Evolutionary conservation across 1,140 invertebrate species (phyloP).

Genomic region (Tigriopus japonicus): DNA sequence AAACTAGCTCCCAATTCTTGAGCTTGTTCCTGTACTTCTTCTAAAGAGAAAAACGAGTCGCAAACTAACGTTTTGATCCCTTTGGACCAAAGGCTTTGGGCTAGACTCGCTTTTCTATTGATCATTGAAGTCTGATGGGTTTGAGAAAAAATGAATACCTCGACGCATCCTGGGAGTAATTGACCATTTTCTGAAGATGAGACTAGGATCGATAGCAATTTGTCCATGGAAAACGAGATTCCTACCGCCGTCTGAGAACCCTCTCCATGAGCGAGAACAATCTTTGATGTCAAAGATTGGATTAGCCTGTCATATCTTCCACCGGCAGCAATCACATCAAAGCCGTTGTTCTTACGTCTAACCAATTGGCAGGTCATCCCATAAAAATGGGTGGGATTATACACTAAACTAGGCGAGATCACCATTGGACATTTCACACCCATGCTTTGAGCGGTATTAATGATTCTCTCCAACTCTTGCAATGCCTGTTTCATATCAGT

Average conservation of each 20-base stretch:
- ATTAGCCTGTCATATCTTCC: background rate
- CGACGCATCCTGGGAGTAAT: background rate
- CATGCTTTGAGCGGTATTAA: background rate
- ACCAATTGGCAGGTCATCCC: conserved; percentile 4
- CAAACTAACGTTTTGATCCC: background rate
- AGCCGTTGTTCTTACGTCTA: background rate
- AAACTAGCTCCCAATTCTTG: background rate
- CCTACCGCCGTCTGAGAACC: background rate
- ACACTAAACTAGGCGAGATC: background rate
- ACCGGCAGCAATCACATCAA: conserved; percentile 1
- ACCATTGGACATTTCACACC: background rate
- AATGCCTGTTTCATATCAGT: background rate
- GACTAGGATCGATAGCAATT: background rate
- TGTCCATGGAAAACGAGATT: conserved; percentile 7
- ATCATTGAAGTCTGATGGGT: background rate
- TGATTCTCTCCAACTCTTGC: background rate
- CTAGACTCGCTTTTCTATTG: background rate
- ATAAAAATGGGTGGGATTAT: conserved; percentile 4
- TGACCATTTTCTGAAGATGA: background rate
- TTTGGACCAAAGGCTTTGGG: background rate
- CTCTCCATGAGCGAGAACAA: background rate
- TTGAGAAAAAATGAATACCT: background rate
- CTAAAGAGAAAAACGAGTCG: background rate
- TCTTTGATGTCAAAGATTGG: background rate
- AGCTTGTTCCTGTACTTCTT: background rate